A percentile compares a stretch with the other conserved stretches of the same genome.
phyloP scores from a whole-genome alignment of 2,797 vertebrate genomes.

The Erpetoichthys calabaricus region DNA sequence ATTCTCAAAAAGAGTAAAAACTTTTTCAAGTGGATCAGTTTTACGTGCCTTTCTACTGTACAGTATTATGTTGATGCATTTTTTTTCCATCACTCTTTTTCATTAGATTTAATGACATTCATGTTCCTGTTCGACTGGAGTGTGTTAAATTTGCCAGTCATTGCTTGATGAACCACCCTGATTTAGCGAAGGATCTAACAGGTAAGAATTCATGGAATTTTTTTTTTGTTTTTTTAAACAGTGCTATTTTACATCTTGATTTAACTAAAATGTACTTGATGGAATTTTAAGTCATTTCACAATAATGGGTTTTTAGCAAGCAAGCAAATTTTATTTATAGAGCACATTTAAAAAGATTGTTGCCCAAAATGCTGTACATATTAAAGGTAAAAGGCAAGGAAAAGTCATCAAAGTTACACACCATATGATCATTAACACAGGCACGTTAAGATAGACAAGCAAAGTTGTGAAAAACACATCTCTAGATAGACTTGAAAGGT shows the following conservation, averaged over 20 bases:
- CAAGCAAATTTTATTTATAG: no score
- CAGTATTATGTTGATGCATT: not conserved
- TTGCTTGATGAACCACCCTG: constrained; percentile 98
- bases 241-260: not conserved
- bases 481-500: no score
- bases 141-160: constrained; percentile 98
- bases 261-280: not conserved
- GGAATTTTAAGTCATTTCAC: no score
- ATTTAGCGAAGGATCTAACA: constrained; percentile 92
- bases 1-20: not conserved
- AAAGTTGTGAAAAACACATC: no score
- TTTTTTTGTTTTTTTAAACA: not conserved
- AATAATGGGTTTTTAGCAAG: no score
- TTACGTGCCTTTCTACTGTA: not conserved
- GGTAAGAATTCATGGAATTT: constrained; percentile 57
- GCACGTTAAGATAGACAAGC: no score
- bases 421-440: no score
- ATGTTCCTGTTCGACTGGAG: constrained; percentile 94
- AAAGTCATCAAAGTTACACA: no score
- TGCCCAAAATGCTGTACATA: no score
- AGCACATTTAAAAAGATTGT: no score
- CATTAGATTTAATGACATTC: constrained; percentile 94
- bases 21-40: no score
- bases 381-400: no score
- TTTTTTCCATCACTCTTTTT: constrained; percentile 7